Evolutionary conservation across 2,888 invertebrate genomes (phyloP), one percentile per base, ranked within the genome.

Genomic region (Agriopis marginaria): DNA sequence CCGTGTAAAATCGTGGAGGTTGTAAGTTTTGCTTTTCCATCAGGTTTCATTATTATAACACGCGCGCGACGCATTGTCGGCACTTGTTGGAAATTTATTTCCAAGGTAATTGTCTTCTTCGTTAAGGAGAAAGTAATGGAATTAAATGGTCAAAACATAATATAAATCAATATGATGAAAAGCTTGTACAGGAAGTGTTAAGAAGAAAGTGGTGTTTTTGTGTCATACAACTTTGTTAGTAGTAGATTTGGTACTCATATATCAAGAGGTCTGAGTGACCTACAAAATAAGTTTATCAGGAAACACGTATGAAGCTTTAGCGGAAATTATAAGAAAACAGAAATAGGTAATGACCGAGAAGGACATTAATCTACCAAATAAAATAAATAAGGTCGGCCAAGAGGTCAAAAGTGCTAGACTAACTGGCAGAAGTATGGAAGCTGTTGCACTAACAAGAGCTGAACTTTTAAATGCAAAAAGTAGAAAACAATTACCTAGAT

Each of bases 1-100:
- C 77, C 85, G 80, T 86, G 81, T 84, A 86, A 89, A 86, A 80
- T 76, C 39, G 55, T 63, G 49, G 55, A 63, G 32, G 54, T 55
- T 64, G 63, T 63, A 56, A 70, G 70, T 70, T 71, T 60, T 70
- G 69, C 75, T 66, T 74, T 70, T 53, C 61, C 71, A 67, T 65
- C 62, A 47, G 45, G 71, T 76, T 74, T 72, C 70, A 65, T 72
- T 68, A 56, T 62, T 61, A 53, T 49, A 50, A 51, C 62, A 69
- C 65, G 65, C 56, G 61, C 65, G 63, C 39, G 62, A 50, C 53
- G 44, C 54, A 63, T 65, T 72, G 75, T 74, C 70, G 74, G 72
- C 72, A 63, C 70, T 74, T 71, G 70, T 74, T 66, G 72, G 73
- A 74, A 75, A 75, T 75, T 73, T 73, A 70, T 76, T 71, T 50